These are phyloP conservation scores for Takifugu rubripes DNA, from an alignment of 2,797 vertebrate genomes.

Conservation along the genomic window DNA sequence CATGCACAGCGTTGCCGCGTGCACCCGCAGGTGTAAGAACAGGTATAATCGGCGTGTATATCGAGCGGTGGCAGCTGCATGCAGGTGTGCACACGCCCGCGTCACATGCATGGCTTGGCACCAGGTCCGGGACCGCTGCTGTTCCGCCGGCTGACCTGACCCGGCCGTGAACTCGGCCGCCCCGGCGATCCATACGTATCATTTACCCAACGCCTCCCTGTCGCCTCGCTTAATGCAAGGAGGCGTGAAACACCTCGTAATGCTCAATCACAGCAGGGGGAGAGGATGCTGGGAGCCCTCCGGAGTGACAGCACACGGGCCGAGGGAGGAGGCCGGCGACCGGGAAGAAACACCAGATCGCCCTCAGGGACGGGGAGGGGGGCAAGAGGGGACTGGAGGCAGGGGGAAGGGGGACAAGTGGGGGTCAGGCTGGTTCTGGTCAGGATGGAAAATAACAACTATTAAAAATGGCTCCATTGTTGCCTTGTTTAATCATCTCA, in stretches of 20 bases:
- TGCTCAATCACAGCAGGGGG: conserved; percentile 84
- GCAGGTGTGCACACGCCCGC: conserved; percentile 8
- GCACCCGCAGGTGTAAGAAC: conserved; percentile 4
- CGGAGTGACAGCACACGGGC: conserved; percentile 64
- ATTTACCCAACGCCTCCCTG: conserved; percentile 72
- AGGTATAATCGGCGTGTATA: background rate
- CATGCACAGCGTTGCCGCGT: conserved; percentile 16
- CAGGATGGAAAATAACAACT: background rate
- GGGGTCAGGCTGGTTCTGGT: conserved; percentile 12
- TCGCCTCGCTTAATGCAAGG: conserved; percentile 80
- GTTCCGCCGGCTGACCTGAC: conserved; percentile 69
- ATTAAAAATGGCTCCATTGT: background rate
- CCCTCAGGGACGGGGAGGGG: conserved; percentile 58
- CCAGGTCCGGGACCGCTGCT: conserved; percentile 1
- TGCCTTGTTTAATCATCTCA: background rate
- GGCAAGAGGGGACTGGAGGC: conserved; percentile 20
- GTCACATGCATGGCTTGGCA: conserved; percentile 34
- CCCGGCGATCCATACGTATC: conserved; percentile 79
- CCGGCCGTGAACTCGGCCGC: conserved; percentile 77
- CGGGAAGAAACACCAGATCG: conserved; percentile 61
- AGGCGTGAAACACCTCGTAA: conserved; percentile 85
- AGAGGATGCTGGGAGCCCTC: conserved; percentile 60
- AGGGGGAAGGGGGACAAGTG: conserved; percentile 16
- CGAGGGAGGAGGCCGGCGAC: conserved; percentile 32
- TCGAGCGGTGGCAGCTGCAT: conserved; percentile 2